These are phyloP conservation scores for Sinocyclocheilus grahami DNA, from an alignment of 2,113 vertebrate genomes.

Conservation along the genomic window DNA sequence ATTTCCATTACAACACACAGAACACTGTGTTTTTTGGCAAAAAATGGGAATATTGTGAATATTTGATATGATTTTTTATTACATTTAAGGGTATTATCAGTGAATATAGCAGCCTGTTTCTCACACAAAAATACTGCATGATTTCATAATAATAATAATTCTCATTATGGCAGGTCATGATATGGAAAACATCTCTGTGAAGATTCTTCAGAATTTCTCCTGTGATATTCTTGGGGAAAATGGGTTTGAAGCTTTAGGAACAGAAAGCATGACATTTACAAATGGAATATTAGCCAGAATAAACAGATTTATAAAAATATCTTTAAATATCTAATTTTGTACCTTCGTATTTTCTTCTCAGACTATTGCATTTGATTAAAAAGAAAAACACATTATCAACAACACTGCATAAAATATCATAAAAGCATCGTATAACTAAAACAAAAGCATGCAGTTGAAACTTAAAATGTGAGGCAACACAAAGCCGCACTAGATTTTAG, in stretches of 20 bases:
- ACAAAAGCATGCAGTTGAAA: conserved; percentile 3
- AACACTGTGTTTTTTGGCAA: too few relatives aligned
- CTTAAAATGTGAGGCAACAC: not conserved
- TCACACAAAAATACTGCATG: not conserved
- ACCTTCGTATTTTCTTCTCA: not conserved
- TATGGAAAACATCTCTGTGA: too few relatives aligned
- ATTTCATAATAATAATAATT: too few relatives aligned
- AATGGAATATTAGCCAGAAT: not conserved
- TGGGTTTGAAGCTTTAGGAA: not conserved
- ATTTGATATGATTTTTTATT: not conserved
- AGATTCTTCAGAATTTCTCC: not conserved
- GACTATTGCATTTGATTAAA: not conserved
- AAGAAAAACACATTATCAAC: not conserved
- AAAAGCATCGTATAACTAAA: not conserved
- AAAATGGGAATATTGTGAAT: not conserved
- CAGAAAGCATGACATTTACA: not conserved
- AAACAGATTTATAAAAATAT: not conserved
- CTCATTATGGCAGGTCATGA: not conserved
- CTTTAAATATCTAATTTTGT: too few relatives aligned
- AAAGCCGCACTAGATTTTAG: not conserved
- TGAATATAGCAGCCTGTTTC: not conserved
- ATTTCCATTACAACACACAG: not conserved
- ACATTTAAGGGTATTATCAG: not conserved
- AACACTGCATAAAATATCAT: not conserved
- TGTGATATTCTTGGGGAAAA: not conserved